phyloP scores from a whole-genome alignment of 2,888 invertebrate genomes.

The Meloe dianella region DNA sequence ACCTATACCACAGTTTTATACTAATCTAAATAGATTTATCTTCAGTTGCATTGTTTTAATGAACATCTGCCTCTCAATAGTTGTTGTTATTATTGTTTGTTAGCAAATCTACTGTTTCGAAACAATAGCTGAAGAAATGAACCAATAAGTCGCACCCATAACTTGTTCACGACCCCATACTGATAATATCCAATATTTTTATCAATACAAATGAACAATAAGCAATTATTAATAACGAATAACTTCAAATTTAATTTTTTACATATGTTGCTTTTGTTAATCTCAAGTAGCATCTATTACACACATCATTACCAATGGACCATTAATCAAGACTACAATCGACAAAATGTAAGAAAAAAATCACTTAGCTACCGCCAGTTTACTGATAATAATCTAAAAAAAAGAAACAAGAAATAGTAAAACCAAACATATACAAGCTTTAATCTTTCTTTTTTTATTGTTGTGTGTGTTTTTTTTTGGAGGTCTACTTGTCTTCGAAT shows the following conservation, averaged over 20 bases:
- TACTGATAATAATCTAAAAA: constrained; percentile 32
- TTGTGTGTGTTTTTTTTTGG: not conserved
- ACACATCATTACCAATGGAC: constrained; percentile 40
- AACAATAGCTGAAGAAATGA: not conserved
- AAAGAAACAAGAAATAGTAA: constrained; percentile 38
- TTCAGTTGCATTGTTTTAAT: not conserved
- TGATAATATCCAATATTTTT: not conserved
- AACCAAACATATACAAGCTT: constrained; percentile 36
- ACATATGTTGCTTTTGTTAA: constrained; percentile 10
- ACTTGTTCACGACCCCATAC: not conserved
- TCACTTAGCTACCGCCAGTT: constrained; percentile 43
- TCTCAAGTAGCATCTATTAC: constrained; percentile 42
- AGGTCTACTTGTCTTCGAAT: constrained; percentile 17
- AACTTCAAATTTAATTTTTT: constrained; percentile 2
- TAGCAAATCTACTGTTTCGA: not conserved
- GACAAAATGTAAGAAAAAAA: constrained; percentile 38
- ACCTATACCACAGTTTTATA: not conserved
- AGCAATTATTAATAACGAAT: constrained; percentile 38
- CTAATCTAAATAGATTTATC: not conserved
- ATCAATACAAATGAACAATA: constrained; percentile 37
- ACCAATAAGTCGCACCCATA: constrained; percentile 6
- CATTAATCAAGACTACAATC: constrained; percentile 44
- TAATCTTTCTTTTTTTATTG: not conserved
- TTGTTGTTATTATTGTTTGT: not conserved
- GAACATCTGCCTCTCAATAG: not conserved